A percentile compares a stretch with the other conserved stretches of the same genome.
These are phyloP conservation scores for Syngnathus rostellatus DNA, from an alignment of 2,797 vertebrate species.

Conservation along the genomic window DNA sequence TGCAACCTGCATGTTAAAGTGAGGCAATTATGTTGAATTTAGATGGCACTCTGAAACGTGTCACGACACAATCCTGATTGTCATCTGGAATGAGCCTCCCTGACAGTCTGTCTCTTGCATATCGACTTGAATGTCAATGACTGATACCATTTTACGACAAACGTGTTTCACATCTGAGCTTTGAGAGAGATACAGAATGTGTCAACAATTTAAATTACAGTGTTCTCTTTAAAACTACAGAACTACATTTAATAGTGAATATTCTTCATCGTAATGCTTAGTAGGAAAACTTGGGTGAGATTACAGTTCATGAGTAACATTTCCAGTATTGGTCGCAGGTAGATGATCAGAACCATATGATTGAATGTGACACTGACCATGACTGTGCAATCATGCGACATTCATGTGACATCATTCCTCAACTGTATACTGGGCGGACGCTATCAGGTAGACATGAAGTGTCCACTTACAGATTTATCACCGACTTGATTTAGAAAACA, in stretches of 20 bases:
- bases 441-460: background rate
- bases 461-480: background rate
- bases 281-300: background rate
- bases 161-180: background rate
- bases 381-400: constrained; percentile 7
- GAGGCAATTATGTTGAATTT: background rate
- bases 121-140: background rate
- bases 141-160: background rate
- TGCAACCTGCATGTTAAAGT: background rate
- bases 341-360: constrained; percentile 3
- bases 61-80: background rate
- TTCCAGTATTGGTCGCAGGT: background rate
- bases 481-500: background rate
- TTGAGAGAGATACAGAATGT: background rate
- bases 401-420: background rate
- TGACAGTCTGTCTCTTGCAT: background rate
- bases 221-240: background rate
- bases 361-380: constrained; percentile 7
- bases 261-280: background rate
- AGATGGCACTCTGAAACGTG: background rate
- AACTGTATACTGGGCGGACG: background rate
- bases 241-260: background rate
- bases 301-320: background rate
- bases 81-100: constrained; percentile 1
- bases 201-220: background rate